Evolutionary conservation across 2,113 vertebrate genomes (phyloP).

Genomic region (Neodon shergylaensis): DNA sequence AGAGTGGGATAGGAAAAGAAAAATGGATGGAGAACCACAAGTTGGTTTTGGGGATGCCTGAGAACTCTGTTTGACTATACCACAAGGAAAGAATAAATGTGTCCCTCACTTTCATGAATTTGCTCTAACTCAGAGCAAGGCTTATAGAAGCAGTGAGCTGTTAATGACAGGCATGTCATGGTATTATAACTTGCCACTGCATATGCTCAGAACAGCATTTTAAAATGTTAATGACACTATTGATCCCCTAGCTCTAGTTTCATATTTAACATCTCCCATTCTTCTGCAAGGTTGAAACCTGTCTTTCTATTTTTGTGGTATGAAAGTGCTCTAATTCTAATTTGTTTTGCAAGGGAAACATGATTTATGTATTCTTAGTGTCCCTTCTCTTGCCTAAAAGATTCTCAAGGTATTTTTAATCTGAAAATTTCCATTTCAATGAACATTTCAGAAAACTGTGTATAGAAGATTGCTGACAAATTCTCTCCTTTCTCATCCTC

Average conservation of each 20-base stretch:
- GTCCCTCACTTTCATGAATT: background rate
- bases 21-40: background rate
- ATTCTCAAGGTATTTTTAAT: constrained; percentile 48
- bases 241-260: constrained; percentile 58
- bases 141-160: constrained; percentile 15
- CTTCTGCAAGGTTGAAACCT: constrained; percentile 46
- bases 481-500: background rate
- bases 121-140: background rate
- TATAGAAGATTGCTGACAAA: background rate
- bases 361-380: constrained; percentile 28
- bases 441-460: background rate
- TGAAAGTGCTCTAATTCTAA: constrained; percentile 53
- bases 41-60: background rate
- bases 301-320: constrained; percentile 41
- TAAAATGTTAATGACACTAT: constrained; percentile 63
- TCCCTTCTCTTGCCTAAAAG: constrained; percentile 45
- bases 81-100: background rate
- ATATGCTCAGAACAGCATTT: constrained; percentile 42
- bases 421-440: constrained; percentile 55
- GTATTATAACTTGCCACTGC: constrained; percentile 47
- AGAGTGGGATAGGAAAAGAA: background rate
- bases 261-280: constrained; percentile 48
- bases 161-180: background rate
- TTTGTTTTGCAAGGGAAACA: constrained; percentile 56
- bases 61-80: background rate